Percentiles rank a stretch among this genome's conserved stretches.
These are phyloP conservation scores for Rhodophaea formosa DNA, from an alignment of 2,888 invertebrate genomes.

Conservation along the genomic window DNA sequence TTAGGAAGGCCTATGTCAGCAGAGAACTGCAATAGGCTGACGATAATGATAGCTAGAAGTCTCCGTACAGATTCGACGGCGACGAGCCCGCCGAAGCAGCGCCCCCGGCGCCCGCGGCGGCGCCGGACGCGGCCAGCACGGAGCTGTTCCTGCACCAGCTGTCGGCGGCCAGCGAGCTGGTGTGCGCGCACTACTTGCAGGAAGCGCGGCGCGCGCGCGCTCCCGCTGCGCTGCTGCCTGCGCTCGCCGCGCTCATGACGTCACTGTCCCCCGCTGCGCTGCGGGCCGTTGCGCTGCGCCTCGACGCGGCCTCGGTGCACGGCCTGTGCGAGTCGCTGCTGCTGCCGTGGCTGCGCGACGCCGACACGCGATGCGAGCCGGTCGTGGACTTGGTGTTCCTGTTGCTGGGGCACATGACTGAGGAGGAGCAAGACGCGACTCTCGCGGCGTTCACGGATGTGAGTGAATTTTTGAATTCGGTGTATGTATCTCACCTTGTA, in stretches of 20 bases:
- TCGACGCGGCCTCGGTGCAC: slow-evolving; percentile 32
- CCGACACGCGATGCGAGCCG: slow-evolving; percentile 72
- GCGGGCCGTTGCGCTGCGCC: slow-evolving; percentile 9
- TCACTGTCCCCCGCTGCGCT: neutral
- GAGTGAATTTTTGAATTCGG: slow-evolving; percentile 26
- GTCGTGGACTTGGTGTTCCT: slow-evolving; percentile 84
- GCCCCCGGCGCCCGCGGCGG: neutral
- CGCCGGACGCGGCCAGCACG: neutral
- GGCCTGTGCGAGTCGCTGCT: neutral
- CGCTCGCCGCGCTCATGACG: neutral
- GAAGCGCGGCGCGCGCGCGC: neutral
- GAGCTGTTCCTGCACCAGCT: slow-evolving; percentile 4
- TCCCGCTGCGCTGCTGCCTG: neutral
- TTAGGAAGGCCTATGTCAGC: no score
- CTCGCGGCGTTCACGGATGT: slow-evolving; percentile 82
- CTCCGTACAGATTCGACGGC: neutral
- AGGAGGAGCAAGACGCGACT: slow-evolving; percentile 76
- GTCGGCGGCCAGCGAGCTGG: neutral
- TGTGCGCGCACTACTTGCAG: neutral
- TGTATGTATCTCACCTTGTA: no score
- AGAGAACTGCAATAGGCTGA: no score
- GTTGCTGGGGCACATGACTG: slow-evolving; percentile 76
- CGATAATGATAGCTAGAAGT: no score
- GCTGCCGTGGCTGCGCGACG: slow-evolving; percentile 70
- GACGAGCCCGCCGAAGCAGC: neutral